A percentile compares a stretch with the other conserved stretches of the same genome.
Evolutionary conservation across 2,888 invertebrate genomes (phyloP).

Genomic region (Cataglyphis altisquamis): DNA sequence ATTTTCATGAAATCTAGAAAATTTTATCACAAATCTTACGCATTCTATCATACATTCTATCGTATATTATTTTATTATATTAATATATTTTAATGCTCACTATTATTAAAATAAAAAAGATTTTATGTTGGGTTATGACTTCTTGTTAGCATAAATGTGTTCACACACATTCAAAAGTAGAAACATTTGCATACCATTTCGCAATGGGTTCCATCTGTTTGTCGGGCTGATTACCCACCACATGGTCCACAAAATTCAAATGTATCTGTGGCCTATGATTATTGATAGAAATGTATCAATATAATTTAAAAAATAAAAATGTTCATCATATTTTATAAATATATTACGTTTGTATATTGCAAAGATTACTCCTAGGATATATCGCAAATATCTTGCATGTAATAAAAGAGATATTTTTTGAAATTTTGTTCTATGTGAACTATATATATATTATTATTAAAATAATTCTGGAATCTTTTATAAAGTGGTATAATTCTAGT

Average conservation of each 20-base stretch:
- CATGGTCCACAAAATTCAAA: slow-evolving; percentile 97
- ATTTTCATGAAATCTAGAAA: background rate
- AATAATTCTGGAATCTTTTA: background rate
- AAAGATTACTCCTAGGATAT: background rate
- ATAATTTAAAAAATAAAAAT: background rate
- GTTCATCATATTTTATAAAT: background rate
- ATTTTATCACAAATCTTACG: background rate
- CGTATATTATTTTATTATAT: background rate
- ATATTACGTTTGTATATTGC: background rate
- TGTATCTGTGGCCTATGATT: slow-evolving; percentile 89
- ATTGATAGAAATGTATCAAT: background rate
- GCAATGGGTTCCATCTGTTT: slow-evolving; percentile 95
- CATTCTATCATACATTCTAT: background rate
- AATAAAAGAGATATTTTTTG: background rate
- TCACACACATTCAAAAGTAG: background rate
- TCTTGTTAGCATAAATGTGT: slow-evolving; percentile 33
- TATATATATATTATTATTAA: slow-evolving; percentile 4
- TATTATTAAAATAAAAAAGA: background rate
- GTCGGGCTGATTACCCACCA: slow-evolving; percentile 99
- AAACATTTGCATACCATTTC: slow-evolving; percentile 90
- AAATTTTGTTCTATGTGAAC: background rate
- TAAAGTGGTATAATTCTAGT: background rate
- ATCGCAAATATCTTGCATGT: background rate
- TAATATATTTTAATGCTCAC: background rate
- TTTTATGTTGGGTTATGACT: background rate